phyloP scores from a whole-genome alignment of 2,113 vertebrate genomes.

The Cochlearius cochlearius region DNA sequence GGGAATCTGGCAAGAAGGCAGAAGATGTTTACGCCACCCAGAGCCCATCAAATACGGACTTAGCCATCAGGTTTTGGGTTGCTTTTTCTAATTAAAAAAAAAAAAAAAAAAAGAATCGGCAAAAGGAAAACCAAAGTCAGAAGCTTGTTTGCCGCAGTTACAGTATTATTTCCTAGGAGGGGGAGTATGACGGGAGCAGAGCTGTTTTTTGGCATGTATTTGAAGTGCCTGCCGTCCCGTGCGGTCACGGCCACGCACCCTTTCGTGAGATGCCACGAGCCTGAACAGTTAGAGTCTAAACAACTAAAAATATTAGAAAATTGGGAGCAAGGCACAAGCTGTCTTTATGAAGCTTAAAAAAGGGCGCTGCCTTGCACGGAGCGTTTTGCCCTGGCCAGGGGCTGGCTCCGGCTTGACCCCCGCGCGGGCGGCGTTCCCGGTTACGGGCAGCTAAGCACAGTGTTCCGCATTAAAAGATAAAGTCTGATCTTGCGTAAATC shows the following conservation, averaged over 20 bases:
- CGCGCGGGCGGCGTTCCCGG: fast-evolving
- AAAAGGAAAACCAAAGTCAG: neutral
- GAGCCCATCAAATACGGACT: neutral
- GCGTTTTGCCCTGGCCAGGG: neutral
- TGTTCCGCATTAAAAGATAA: too few species aligned
- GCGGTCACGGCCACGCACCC: neutral
- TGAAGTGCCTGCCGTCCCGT: neutral
- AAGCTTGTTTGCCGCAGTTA: neutral
- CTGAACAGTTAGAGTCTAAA: neutral
- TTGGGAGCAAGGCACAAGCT: neutral
- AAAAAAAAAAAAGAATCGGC: too few species aligned
- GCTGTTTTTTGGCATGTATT: neutral
- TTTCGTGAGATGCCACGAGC: neutral
- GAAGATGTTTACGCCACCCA: neutral
- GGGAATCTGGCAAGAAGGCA: neutral
- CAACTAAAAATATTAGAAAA: neutral
- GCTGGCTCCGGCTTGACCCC: neutral
- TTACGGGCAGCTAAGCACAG: fast-evolving
- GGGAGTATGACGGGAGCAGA: neutral
- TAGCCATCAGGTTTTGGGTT: neutral
- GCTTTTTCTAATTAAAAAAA: neutral
- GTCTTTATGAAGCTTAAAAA: neutral
- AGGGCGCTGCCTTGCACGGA: fast-evolving
- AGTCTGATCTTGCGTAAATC: neutral
- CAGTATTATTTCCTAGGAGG: neutral